Evolutionary conservation across 1,140 invertebrate genomes (phyloP).

Genomic region (Drosophila equinoxialis): DNA sequence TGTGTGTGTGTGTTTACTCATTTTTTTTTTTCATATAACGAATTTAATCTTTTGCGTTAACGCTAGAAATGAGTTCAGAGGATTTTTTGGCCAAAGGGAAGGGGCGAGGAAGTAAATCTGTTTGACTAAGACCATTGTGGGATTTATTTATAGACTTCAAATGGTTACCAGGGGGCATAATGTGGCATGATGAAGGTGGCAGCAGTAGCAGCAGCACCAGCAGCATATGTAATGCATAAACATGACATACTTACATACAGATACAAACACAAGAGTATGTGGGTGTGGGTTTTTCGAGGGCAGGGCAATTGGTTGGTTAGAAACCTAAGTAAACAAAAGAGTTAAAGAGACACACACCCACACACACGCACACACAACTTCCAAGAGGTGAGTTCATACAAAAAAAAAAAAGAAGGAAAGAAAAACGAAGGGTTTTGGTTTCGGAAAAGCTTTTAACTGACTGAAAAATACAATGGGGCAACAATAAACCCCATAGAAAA

Average conservation of each 20-base stretch:
- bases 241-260: conserved; percentile 51
- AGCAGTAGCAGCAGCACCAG: not conserved
- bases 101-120: conserved; percentile 31
- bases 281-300: too few relatives aligned
- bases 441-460: conserved; percentile 62
- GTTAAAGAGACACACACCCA: conserved; percentile 28
- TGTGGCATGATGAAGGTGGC: conserved; percentile 46
- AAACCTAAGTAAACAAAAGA: conserved; percentile 70
- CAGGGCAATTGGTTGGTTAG: not conserved
- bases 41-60: conserved; percentile 72
- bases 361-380: conserved; percentile 3
- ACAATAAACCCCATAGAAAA: not conserved
- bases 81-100: not conserved
- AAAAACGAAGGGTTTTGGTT: conserved; percentile 23
- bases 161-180: conserved; percentile 57
- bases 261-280: not conserved
- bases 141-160: conserved; percentile 73
- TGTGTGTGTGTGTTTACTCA: conserved; percentile 28
- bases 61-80: conserved; percentile 23
- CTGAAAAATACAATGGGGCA: conserved; percentile 9
- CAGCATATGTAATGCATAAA: conserved; percentile 31
- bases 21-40: conserved; percentile 45
- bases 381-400: conserved; percentile 50
- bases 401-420: conserved; percentile 21
- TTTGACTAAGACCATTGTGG: conserved; percentile 56